A percentile compares a stretch with the other conserved stretches of the same genome.
phyloP scores from a whole-genome alignment of 2,888 invertebrate genomes.

The Cerceris rybyensis region DNA sequence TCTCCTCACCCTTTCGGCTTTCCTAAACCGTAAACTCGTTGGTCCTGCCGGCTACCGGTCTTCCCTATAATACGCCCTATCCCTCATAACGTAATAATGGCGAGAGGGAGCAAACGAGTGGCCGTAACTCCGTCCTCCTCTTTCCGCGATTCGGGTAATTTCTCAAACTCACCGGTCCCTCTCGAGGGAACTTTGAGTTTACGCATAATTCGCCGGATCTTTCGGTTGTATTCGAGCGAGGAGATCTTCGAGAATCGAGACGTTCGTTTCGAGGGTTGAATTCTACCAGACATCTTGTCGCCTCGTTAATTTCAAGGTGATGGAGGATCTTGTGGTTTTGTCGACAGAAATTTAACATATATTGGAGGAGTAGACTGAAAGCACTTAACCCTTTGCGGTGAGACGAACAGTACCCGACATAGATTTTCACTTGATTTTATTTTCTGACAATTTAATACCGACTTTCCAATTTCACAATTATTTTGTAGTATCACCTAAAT shows the following conservation, averaged over 20 bases:
- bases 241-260: background rate
- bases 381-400: too few relatives aligned
- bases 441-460: too few relatives aligned
- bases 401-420: too few relatives aligned
- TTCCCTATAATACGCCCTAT: constrained; percentile 78
- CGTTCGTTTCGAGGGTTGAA: too few relatives aligned
- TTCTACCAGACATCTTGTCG: too few relatives aligned
- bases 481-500: too few relatives aligned
- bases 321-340: too few relatives aligned
- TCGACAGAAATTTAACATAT: too few relatives aligned
- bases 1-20: constrained; percentile 58
- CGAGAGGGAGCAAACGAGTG: constrained; percentile 71
- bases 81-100: constrained; percentile 78
- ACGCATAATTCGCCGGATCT: background rate
- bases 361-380: too few relatives aligned
- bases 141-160: constrained; percentile 67
- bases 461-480: too few relatives aligned
- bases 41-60: constrained; percentile 78
- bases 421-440: too few relatives aligned
- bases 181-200: background rate
- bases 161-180: constrained; percentile 63
- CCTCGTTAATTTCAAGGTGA: too few relatives aligned
- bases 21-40: constrained; percentile 80
- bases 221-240: background rate
- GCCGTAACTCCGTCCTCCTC: constrained; percentile 71